Evolutionary conservation across 2,113 vertebrate genomes (phyloP).

Genomic region (Ancistrus triradiatus): DNA sequence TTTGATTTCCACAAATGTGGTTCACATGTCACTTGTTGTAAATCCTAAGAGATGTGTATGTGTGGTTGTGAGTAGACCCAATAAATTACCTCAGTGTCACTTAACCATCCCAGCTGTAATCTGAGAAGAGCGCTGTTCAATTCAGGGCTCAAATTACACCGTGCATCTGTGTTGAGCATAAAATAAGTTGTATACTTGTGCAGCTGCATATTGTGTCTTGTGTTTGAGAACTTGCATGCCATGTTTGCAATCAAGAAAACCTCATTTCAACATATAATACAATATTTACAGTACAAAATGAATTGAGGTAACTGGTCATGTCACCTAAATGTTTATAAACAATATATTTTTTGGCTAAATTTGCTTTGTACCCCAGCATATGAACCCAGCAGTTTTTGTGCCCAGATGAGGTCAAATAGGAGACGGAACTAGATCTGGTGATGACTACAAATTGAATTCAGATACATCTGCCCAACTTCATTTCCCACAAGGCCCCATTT

Average conservation of each 20-base stretch:
- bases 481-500: slow-evolving; percentile 30
- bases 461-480: slow-evolving; percentile 7
- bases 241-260: too few relatives aligned
- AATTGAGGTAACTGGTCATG: too few relatives aligned
- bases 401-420: slow-evolving; percentile 5
- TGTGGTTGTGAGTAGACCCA: neutral
- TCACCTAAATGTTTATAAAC: too few relatives aligned
- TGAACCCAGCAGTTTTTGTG: neutral
- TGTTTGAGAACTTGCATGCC: too few relatives aligned
- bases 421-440: slow-evolving; percentile 17
- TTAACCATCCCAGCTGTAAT: neutral
- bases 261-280: neutral
- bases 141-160: neutral
- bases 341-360: neutral
- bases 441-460: slow-evolving; percentile 21
- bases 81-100: neutral
- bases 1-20: too few relatives aligned
- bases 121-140: neutral
- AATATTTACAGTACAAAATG: neutral
- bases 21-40: too few relatives aligned
- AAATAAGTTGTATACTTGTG: too few relatives aligned
- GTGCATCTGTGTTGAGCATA: too few relatives aligned
- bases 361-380: neutral
- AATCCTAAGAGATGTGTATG: neutral
- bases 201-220: too few relatives aligned